A percentile compares a stretch with the other conserved stretches of the same genome.
phyloP scores from a whole-genome alignment of 2,888 invertebrate species.

The Sympetrum striolatum region DNA sequence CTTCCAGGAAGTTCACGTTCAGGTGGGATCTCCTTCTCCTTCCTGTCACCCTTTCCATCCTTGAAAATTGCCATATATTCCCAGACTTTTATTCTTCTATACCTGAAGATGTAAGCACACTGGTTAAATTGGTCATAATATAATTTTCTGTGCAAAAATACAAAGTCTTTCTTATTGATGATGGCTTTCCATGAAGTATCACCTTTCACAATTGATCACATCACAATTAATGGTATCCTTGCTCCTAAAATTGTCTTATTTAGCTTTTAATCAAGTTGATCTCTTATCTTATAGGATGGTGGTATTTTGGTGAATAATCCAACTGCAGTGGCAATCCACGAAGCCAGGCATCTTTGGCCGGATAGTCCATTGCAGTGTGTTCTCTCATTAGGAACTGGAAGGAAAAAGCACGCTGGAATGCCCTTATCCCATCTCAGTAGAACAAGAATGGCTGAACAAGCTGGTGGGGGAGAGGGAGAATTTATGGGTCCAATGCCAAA shows the following conservation, averaged over 20 bases:
- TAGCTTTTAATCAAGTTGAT: not conserved
- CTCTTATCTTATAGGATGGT: conserved; percentile 67
- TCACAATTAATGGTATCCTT: too few species aligned
- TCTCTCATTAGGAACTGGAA: conserved; percentile 83
- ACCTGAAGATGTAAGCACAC: too few species aligned
- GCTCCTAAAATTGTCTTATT: not conserved
- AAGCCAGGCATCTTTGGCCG: conserved; percentile 85
- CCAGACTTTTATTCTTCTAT: too few species aligned
- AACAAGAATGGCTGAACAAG: conserved; percentile 27
- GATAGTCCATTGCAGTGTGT: conserved; percentile 75
- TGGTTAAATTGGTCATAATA: too few species aligned
- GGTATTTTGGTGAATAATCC: conserved; percentile 90
- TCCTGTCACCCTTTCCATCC: too few species aligned
- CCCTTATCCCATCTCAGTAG: conserved; percentile 15
- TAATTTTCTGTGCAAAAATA: too few species aligned
- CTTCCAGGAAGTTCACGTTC: too few species aligned
- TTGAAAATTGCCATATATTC: too few species aligned
- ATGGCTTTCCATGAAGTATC: too few species aligned
- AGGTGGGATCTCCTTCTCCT: too few species aligned
- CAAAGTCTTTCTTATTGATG: too few species aligned
- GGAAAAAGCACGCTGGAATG: conserved; percentile 53
- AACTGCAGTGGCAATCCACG: conserved; percentile 85
- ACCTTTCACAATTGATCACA: too few species aligned
- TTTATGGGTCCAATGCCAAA: conserved; percentile 52
- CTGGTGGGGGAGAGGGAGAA: conserved; percentile 48